phyloP scores from a whole-genome alignment of 2,797 vertebrate species.

The Pangasius krempfi region DNA sequence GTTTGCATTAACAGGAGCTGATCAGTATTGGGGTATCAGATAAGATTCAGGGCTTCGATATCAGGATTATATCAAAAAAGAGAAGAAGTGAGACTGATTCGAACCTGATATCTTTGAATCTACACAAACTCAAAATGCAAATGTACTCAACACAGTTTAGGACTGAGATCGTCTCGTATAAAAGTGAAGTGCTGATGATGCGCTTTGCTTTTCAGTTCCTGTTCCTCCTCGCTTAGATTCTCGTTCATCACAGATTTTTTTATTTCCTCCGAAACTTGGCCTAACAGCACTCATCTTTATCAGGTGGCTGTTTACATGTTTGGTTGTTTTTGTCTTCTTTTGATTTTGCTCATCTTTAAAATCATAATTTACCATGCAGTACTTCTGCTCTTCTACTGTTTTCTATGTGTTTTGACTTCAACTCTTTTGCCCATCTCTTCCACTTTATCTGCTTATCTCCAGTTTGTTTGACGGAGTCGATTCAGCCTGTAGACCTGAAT shows the following conservation, averaged over 20 bases:
- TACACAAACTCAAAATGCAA: no score
- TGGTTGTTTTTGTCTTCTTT: background rate
- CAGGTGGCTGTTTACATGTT: background rate
- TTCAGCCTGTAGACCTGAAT: background rate
- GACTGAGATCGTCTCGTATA: no score
- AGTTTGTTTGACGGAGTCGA: background rate
- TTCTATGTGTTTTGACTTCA: background rate
- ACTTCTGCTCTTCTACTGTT: background rate
- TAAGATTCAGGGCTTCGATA: no score
- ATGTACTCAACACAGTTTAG: no score
- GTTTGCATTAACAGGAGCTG: no score
- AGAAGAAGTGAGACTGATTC: background rate
- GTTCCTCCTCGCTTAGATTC: background rate
- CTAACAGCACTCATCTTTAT: background rate
- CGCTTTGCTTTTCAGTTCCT: slow-evolving; percentile 1
- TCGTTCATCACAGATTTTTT: background rate
- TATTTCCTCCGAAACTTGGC: background rate
- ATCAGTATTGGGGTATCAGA: background rate
- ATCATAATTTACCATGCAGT: background rate
- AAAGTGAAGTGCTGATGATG: background rate
- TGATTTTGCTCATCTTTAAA: background rate
- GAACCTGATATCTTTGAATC: background rate
- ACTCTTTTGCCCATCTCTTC: background rate
- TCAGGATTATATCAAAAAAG: background rate
- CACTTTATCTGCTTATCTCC: background rate